These are phyloP conservation scores for Myiopsitta monachus DNA, from an alignment of 2,113 vertebrate genomes.

Conservation along the genomic window DNA sequence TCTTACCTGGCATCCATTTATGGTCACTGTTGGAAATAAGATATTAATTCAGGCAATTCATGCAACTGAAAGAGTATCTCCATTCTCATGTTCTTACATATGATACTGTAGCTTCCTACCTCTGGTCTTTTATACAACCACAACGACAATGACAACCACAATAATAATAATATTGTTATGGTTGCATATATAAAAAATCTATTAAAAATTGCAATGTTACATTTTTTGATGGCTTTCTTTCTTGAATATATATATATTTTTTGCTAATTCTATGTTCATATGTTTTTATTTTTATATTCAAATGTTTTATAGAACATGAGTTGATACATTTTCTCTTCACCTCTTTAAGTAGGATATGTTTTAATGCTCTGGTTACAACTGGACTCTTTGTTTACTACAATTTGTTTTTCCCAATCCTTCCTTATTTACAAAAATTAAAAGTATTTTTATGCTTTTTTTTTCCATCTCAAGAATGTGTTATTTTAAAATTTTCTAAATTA, in stretches of 20 bases:
- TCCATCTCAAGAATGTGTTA: neutral
- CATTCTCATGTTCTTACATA: neutral
- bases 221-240: neutral
- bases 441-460: rapidly evolving
- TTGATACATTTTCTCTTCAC: neutral
- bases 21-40: neutral
- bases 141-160: too few species aligned
- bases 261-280: neutral
- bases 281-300: neutral
- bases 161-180: neutral
- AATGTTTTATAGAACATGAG: neutral
- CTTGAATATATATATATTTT: neutral
- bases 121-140: neutral
- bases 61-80: neutral
- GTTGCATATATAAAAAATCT: neutral
- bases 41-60: neutral
- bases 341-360: neutral
- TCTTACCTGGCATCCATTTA: neutral
- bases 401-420: rapidly evolving
- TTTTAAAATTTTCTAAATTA: neutral
- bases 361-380: neutral
- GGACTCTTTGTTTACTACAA: neutral
- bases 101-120: neutral
- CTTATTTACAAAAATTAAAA: neutral
- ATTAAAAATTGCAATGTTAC: neutral